Evolutionary conservation across 2,797 vertebrate species (phyloP), one percentile per base, ranked within the genome.

Genomic region (Eurystomus glaucurus): DNA sequence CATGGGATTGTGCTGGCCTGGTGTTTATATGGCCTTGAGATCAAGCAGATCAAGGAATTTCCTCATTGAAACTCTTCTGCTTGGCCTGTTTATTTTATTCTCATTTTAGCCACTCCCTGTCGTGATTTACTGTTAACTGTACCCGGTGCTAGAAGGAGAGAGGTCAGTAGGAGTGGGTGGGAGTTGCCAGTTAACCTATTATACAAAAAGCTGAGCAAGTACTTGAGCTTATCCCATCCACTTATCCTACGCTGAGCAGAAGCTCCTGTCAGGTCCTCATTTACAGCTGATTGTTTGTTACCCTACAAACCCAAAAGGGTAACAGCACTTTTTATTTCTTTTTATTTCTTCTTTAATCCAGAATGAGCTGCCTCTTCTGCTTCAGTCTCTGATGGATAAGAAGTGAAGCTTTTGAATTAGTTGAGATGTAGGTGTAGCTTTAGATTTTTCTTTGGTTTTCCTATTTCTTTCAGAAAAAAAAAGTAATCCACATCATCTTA

Each of bases 151-250:
- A 5, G 70, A 57, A 64, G n/a, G 62, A 87, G 45, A 57, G 60
- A 50, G 25, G 41, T 74, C 78, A 61, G 75, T 45, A 37, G 66
- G 78, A 95, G 43, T 46, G 75, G 77, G 88, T 84, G 46, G 74
- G 86, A 86, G 86, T 84, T 94, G 74, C 52, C 20, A 4, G 45
- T 85, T 85, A 89, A 89, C 26, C 50, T 94, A 16, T 89, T 87
- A 33, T 6, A 61, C 1, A 6, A 75, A 94, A 92, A 90, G 80
- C 77, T 89, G 64, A 93, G 71, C 90, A 79, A 90, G 78, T 90
- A 51, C 72, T 74, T 94, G 72, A 84, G 91, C 19, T 96, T 85
- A 74, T 80, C 55, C 83, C 74, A 20, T 21, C 35, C 55, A 9
- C 72, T 94, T 90, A 58, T 33, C 79, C 64, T 76, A 37, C 1